phyloP scores from a whole-genome alignment of 2,797 vertebrate genomes.

The Serranus cabrilla region DNA sequence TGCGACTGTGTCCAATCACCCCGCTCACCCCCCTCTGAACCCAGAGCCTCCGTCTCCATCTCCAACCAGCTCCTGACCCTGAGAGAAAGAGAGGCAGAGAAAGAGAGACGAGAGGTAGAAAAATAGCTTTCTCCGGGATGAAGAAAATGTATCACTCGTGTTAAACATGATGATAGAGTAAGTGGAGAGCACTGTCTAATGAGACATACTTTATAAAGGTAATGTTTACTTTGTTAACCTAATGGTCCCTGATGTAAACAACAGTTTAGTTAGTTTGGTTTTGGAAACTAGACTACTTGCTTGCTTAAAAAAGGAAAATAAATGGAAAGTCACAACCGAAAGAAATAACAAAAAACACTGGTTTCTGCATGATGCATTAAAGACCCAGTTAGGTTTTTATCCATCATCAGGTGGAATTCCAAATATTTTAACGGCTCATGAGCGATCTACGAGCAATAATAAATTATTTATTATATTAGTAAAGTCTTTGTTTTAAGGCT shows the following conservation, averaged over 20 bases:
- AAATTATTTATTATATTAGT: neutral
- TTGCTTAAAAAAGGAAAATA: too few relatives aligned
- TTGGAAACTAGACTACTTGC: too few relatives aligned
- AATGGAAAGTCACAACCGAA: too few relatives aligned
- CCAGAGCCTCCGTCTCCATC: conserved; percentile 70
- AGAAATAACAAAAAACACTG: too few relatives aligned
- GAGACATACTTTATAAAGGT: neutral
- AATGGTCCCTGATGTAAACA: too few relatives aligned
- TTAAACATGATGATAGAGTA: conserved; percentile 5
- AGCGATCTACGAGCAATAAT: neutral
- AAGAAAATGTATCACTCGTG: conserved; percentile 36
- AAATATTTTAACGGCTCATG: neutral
- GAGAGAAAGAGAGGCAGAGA: conserved; percentile 15
- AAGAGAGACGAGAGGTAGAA: neutral
- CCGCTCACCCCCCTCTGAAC: conserved; percentile 69
- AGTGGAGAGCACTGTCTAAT: neutral
- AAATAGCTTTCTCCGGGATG: conserved; percentile 15
- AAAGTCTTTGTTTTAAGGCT: neutral
- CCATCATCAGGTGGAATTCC: neutral
- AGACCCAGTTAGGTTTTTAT: neutral
- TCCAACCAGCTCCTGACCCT: conserved; percentile 69
- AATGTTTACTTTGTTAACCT: too few relatives aligned
- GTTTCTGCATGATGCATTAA: neutral
- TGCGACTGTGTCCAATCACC: conserved; percentile 88
- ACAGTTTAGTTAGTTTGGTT: too few relatives aligned